These are phyloP conservation scores for Homarus gammarus DNA, from an alignment of 2,888 invertebrate genomes.

Conservation along the genomic window DNA sequence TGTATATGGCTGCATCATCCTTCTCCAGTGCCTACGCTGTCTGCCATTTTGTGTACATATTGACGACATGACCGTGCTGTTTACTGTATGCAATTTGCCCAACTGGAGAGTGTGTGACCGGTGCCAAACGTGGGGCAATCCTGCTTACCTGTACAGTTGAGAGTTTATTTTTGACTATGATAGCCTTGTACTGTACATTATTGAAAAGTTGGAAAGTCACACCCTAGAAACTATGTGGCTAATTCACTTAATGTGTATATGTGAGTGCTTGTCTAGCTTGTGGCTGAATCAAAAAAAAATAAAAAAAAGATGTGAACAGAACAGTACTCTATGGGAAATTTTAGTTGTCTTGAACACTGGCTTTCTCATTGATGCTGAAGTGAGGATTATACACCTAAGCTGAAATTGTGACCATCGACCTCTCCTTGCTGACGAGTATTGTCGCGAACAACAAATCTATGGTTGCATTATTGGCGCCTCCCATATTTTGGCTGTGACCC, in stretches of 20 bases:
- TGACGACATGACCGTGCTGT: slow-evolving; percentile 43
- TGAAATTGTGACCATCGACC: background rate
- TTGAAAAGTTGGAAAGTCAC: slow-evolving; percentile 23
- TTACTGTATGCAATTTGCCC: slow-evolving; percentile 60
- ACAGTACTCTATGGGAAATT: background rate
- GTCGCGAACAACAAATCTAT: slow-evolving; percentile 38
- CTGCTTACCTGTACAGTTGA: slow-evolving; percentile 70
- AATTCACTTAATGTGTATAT: slow-evolving; percentile 37
- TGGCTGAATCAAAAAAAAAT: slow-evolving; percentile 58
- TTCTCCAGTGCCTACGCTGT: slow-evolving; percentile 72
- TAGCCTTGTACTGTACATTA: slow-evolving; percentile 64
- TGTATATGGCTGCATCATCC: slow-evolving; percentile 48
- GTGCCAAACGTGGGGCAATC: slow-evolving; percentile 65
- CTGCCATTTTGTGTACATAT: slow-evolving; percentile 64
- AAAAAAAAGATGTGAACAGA: background rate
- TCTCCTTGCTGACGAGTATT: slow-evolving; percentile 1
- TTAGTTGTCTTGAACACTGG: slow-evolving; percentile 3
- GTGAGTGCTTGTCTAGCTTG: slow-evolving; percentile 44
- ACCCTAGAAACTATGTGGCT: slow-evolving; percentile 37
- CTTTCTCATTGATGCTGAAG: slow-evolving; percentile 37
- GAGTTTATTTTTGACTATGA: slow-evolving; percentile 72
- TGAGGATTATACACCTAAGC: slow-evolving; percentile 14
- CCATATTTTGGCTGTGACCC: slow-evolving; percentile 63
- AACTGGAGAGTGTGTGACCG: slow-evolving; percentile 64
- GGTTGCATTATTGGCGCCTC: slow-evolving; percentile 62